Evolutionary conservation across 2,888 invertebrate species (phyloP), one percentile per base, ranked within the genome.

Genomic region (Noctua comes): DNA sequence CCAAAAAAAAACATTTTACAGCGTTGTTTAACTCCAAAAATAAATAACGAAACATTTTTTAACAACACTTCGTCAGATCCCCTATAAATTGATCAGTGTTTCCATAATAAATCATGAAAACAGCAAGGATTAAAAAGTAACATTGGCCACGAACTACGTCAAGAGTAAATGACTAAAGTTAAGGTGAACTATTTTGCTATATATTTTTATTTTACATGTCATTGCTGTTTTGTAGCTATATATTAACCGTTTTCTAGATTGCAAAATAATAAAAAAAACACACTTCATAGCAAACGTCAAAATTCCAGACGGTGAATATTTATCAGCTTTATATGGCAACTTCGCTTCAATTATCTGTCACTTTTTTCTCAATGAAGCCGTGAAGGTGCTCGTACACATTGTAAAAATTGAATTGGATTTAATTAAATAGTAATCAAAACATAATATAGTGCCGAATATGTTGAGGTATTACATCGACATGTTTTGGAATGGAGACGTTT

Each of bases 401-500:
- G 68, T 78, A 73, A 76, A 82, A 83, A 82, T 86, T 73, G 36
- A 74, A 79, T 80, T 87, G 73, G 73, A 82, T 87, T 88, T 80
- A 82, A 83, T 84, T 77, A 65, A 85, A 77, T 83, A 78, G 73
- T 74, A 48, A 66, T 76, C 57, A 80, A 80, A 79, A 79, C 78
- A 71, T 68, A 85, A 79, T 79, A 77, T 24, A 86, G 89, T 91
- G 89, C 77, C 75, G 85, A 93, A 88, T 83, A 96, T 97, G 97
- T 90, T 97, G 92, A 95, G 95, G 86, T 92, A 92, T 88, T 87
- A 97, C 79, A 92, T 97, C 86, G 94, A 96, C 86, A 92, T 92
- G 82, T 98, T 98, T 94, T 99, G 99, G 99, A 98, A 97, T 93
- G 98, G 98, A 93, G 95, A 98, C 92, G 97, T 99, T 93, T 99